Percentiles rank a stretch among this genome's conserved stretches.
Evolutionary conservation across 2,797 vertebrate species (phyloP).

Genomic region (Halcyon leucocephala): DNA sequence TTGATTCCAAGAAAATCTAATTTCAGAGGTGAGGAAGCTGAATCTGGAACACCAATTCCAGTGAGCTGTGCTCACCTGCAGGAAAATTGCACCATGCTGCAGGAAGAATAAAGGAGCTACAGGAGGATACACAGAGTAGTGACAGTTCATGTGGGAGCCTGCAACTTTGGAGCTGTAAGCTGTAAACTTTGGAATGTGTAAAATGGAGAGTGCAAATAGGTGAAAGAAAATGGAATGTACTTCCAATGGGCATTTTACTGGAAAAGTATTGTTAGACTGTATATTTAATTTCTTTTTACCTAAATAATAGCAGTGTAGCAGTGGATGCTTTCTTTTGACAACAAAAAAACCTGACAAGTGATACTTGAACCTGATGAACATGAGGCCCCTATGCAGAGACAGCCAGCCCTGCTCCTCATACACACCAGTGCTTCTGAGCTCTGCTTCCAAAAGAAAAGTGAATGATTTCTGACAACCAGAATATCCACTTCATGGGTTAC

Average conservation of each 20-base stretch:
- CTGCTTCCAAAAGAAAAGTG: background rate
- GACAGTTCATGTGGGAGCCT: background rate
- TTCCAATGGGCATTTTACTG: background rate
- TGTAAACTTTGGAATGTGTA: background rate
- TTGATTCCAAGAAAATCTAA: background rate
- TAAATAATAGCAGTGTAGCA: background rate
- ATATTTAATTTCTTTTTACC: background rate
- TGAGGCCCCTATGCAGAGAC: background rate
- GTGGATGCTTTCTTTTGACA: background rate
- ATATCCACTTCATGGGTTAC: background rate
- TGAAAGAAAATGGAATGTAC: background rate
- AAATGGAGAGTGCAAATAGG: background rate
- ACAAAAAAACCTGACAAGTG: background rate
- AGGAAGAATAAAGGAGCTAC: background rate
- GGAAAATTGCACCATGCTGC: background rate
- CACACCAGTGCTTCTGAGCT: background rate
- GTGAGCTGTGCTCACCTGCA: background rate
- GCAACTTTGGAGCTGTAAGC: background rate
- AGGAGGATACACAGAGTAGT: background rate
- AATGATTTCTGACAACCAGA: background rate
- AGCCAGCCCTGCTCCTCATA: background rate
- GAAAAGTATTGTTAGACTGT: background rate
- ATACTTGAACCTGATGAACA: background rate
- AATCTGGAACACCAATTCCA: background rate
- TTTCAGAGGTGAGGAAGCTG: background rate